These are phyloP conservation scores for Brachionus koreanus DNA, from an alignment of 1,140 invertebrate genomes.

Conservation along the genomic window DNA sequence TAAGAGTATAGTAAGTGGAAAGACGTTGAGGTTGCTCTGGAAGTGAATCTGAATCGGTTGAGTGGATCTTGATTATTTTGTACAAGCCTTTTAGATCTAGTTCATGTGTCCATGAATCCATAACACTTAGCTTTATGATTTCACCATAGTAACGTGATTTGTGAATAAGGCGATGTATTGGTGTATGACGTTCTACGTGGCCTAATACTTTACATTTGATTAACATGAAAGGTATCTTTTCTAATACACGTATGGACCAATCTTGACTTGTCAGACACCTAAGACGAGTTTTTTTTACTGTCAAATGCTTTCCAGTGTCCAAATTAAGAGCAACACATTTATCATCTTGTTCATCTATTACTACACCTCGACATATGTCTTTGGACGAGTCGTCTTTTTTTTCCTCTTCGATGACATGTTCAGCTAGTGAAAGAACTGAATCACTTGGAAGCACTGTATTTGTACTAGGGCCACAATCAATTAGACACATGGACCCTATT, in stretches of 20 bases:
- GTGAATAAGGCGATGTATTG: neutral
- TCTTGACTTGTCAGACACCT: neutral
- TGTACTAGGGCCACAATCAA: neutral
- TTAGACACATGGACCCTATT: neutral
- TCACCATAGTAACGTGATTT: slow-evolving; percentile 14
- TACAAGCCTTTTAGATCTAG: neutral
- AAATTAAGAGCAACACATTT: slow-evolving; percentile 10
- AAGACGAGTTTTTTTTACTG: neutral
- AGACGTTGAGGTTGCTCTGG: neutral
- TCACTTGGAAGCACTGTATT: neutral
- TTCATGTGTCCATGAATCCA: neutral
- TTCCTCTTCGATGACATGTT: neutral
- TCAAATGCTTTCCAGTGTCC: slow-evolving; percentile 39
- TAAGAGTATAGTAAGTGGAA: neutral
- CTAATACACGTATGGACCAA: neutral
- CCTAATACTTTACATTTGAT: slow-evolving; percentile 1
- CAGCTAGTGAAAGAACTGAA: slow-evolving; percentile 3
- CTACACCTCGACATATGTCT: neutral
- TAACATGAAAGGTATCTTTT: neutral
- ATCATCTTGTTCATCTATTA: neutral
- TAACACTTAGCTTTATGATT: neutral
- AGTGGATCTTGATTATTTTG: slow-evolving; percentile 14
- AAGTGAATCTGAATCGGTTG: neutral
- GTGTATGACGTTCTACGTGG: neutral
- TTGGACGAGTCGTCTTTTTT: neutral